A percentile compares a stretch with the other conserved stretches of the same genome.
Evolutionary conservation across 2,113 vertebrate species (phyloP).

Genomic region (Neotoma lepida): DNA sequence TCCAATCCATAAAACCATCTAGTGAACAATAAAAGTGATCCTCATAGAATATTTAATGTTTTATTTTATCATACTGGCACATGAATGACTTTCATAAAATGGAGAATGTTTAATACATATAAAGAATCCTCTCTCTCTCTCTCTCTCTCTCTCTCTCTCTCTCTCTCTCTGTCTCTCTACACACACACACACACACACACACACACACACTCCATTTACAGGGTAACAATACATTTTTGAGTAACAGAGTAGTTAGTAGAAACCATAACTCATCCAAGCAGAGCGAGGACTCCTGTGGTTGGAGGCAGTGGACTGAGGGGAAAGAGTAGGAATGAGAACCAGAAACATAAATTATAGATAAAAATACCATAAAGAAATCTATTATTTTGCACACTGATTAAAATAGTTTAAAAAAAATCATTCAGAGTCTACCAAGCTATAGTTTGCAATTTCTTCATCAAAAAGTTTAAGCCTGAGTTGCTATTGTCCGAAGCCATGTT

Average conservation of each 20-base stretch:
- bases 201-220: neutral
- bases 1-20: slow-evolving; percentile 11
- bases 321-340: neutral
- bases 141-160: too few species aligned
- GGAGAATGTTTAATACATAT: neutral
- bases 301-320: neutral
- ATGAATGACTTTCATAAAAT: neutral
- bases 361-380: neutral
- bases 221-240: neutral
- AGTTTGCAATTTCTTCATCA: neutral
- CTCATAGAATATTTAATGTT: slow-evolving; percentile 5
- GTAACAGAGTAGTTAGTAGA: neutral
- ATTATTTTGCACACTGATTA: neutral
- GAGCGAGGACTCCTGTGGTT: neutral
- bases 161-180: too few species aligned
- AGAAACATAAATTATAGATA: neutral
- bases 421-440: neutral
- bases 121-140: neutral
- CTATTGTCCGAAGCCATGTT: neutral
- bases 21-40: slow-evolving; percentile 36
- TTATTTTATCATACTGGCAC: neutral
- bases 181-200: neutral
- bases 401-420: neutral
- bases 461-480: neutral
- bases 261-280: neutral